A percentile compares a stretch with the other conserved stretches of the same genome.
Conservation (phyloP, 35 echinoderm and acorn worm species). For the Strongylocentrotus purpuratus region DNA sequence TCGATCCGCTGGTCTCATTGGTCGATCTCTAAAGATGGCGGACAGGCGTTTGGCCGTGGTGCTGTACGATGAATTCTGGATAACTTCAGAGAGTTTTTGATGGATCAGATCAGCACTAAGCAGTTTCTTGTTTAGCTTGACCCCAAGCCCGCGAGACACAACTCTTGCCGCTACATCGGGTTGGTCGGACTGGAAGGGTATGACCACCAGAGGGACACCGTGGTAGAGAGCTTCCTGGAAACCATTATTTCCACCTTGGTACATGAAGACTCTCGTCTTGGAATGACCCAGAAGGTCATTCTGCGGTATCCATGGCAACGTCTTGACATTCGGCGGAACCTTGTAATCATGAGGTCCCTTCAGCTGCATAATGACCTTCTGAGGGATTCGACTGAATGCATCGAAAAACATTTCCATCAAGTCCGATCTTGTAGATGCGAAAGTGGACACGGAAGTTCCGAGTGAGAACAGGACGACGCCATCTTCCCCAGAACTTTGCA, state of each 20-base stretch:
- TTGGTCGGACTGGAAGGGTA: constrained; percentile 47
- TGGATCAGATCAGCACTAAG: constrained; percentile 33
- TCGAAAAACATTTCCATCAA: constrained; percentile 48
- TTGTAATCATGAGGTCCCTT: background rate
- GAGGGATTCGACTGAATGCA: constrained; percentile 53
- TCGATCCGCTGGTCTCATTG: constrained; percentile 54
- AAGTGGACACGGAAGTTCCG: constrained; percentile 42
- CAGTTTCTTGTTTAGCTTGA: background rate
- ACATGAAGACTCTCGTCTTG: constrained; percentile 45
- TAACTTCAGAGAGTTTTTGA: constrained; percentile 2
- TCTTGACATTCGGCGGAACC: constrained; percentile 49
- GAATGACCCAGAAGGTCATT: constrained; percentile 76
- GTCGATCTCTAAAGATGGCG: constrained; percentile 63
- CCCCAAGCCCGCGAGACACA: constrained; percentile 33
- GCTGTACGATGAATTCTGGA: constrained; percentile 47
- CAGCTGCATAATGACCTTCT: constrained; percentile 67
- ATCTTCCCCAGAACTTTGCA: constrained; percentile 67
- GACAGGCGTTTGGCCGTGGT: constrained; percentile 53
- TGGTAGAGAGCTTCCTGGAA: constrained; percentile 62
- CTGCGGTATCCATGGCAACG: constrained; percentile 68
- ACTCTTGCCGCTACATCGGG: constrained; percentile 43
- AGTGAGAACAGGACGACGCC: constrained; percentile 77
- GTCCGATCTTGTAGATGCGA: background rate
- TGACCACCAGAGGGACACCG: constrained; percentile 41
- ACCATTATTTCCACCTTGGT: constrained; percentile 66